A percentile compares a stretch with the other conserved stretches of the same genome.
phyloP scores from a whole-genome alignment of 2,797 vertebrate genomes.

The Oophaga sylvatica region DNA sequence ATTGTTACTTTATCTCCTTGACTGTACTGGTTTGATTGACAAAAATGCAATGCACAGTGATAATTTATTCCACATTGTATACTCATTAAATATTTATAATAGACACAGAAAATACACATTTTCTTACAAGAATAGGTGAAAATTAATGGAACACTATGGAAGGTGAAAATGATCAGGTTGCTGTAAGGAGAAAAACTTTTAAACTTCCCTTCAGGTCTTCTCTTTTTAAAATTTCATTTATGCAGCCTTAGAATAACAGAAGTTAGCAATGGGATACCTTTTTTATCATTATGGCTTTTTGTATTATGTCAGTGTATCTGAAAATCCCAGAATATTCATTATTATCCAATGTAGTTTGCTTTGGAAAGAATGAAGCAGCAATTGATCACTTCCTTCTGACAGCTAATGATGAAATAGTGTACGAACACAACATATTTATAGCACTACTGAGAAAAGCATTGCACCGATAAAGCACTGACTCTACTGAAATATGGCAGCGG shows the following conservation, averaged over 20 bases:
- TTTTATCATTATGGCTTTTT: background rate
- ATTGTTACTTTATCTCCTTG: too few species aligned
- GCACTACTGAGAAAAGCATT: slow-evolving; percentile 15
- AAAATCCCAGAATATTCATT: background rate
- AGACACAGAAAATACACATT: background rate
- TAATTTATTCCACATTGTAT: too few species aligned
- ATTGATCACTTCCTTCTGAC: background rate
- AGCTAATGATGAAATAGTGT: slow-evolving; percentile 18
- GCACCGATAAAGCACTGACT: background rate
- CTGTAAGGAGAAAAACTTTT: background rate
- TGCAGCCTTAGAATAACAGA: background rate
- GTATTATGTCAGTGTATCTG: background rate
- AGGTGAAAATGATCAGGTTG: background rate
- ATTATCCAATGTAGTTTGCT: background rate
- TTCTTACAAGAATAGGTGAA: background rate
- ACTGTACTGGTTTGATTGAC: too few species aligned
- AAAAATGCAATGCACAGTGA: too few species aligned
- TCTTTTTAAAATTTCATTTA: background rate
- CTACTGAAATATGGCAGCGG: background rate
- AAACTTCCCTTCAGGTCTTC: background rate
- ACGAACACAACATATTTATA: slow-evolving; percentile 21
- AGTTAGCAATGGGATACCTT: background rate
- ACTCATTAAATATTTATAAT: too few species aligned
- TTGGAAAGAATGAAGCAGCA: background rate
- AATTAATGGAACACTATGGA: background rate